Percentiles rank a stretch among this genome's conserved stretches.
Evolutionary conservation across 2,888 invertebrate species (phyloP).

Genomic region (Steinernema scapterisci): DNA sequence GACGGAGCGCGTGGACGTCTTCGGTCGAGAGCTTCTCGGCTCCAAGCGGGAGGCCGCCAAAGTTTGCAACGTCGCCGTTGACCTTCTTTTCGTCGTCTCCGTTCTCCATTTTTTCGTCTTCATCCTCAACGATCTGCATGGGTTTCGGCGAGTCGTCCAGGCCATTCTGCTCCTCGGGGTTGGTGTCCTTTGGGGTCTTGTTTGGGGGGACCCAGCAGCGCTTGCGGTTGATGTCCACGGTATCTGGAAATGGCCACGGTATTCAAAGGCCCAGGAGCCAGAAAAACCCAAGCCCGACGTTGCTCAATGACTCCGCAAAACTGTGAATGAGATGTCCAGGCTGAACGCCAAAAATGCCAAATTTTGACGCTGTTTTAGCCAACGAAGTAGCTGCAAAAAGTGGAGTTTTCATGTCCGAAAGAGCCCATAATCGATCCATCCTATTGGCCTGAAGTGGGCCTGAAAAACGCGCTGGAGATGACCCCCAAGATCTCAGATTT

Average conservation of each 20-base stretch:
- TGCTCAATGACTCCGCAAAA: no score
- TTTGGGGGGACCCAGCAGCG: background rate
- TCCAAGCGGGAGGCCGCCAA: constrained; percentile 67
- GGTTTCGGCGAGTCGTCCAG: constrained; percentile 9
- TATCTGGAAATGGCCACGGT: background rate
- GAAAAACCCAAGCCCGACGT: background rate
- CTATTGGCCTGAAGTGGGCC: no score
- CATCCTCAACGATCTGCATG: constrained; percentile 34
- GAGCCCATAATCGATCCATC: no score
- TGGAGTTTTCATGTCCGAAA: no score
- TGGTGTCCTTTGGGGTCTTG: background rate
- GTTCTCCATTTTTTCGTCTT: constrained; percentile 7
- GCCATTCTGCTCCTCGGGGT: constrained; percentile 17
- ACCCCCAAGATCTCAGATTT: no score
- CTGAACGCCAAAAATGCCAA: no score
- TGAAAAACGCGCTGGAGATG: no score
- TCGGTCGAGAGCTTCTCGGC: constrained; percentile 44
- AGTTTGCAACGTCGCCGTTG: constrained; percentile 56
- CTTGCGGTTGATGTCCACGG: constrained; percentile 17
- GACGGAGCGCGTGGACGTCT: constrained; percentile 69
- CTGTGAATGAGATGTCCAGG: no score
- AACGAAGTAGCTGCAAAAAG: no score
- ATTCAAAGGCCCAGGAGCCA: no score
- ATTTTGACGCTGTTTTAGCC: no score
- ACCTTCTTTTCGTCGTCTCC: constrained; percentile 33